Evolutionary conservation across 2,797 vertebrate genomes (phyloP).

Genomic region (Microchirus variegatus): DNA sequence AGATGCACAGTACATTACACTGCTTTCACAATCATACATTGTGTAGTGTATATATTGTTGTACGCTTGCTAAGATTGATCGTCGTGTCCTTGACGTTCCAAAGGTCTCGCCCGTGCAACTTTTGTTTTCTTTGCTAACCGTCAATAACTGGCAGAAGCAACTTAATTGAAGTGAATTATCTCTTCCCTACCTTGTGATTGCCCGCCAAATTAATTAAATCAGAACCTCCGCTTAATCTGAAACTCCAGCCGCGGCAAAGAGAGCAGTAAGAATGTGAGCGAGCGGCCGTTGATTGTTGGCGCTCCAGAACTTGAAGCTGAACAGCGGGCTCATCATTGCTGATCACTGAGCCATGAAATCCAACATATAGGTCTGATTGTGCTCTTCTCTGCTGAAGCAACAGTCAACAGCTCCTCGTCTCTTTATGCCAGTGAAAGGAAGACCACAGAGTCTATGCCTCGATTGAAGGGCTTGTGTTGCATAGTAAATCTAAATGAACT

Average conservation of each 20-base stretch:
- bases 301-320: neutral
- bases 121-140: neutral
- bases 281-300: neutral
- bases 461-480: neutral
- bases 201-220: neutral
- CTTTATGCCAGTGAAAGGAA: neutral
- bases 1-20: no score
- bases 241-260: neutral
- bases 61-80: no score
- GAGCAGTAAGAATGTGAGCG: neutral
- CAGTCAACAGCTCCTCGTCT: neutral
- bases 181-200: neutral
- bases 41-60: no score
- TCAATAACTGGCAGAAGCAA: neutral
- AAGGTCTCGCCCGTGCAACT: neutral
- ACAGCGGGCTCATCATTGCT: neutral
- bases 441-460: neutral
- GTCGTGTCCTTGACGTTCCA: no score
- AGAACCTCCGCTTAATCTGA: neutral
- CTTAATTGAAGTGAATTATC: neutral
- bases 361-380: neutral
- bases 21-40: no score
- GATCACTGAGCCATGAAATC: slow-evolving; percentile 7
- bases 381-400: neutral
- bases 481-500: neutral